Evolutionary conservation across 2,888 invertebrate species (phyloP).

Genomic region (Carpatolechia fugitivella): DNA sequence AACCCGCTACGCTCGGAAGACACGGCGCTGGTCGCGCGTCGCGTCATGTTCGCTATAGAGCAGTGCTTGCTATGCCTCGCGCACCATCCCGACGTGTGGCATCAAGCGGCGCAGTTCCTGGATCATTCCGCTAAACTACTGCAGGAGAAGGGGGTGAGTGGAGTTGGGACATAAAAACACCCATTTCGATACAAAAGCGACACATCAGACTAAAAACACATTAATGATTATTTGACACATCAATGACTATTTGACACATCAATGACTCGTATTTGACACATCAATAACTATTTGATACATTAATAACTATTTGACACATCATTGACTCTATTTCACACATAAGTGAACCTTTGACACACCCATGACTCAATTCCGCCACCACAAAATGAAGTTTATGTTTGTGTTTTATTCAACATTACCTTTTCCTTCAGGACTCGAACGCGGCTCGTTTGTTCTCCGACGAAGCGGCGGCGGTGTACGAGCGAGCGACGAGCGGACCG

Average conservation of each 20-base stretch:
- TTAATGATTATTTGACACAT: no score
- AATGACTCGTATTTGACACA: no score
- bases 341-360: no score
- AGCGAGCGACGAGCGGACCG: conserved; percentile 92
- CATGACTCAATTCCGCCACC: no score
- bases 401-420: no score
- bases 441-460: conserved; percentile 95
- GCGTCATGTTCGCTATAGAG: conserved; percentile 99
- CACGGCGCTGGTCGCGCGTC: conserved; percentile 92
- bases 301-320: no score
- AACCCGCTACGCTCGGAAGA: conserved; percentile 98
- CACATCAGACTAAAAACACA: no score
- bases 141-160: conserved; percentile 94
- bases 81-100: conserved; percentile 99
- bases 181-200: background rate
- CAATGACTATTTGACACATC: no score
- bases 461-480: conserved; percentile 96
- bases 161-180: background rate
- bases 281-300: no score
- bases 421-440: conserved; percentile 87
- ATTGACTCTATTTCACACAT: no score
- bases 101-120: conserved; percentile 97
- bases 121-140: conserved; percentile 96
- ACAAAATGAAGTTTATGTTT: background rate
- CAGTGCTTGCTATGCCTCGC: conserved; percentile 97